These are phyloP conservation scores for Chiloscyllium punctatum DNA, from an alignment of 2,797 vertebrate species.

Conservation along the genomic window DNA sequence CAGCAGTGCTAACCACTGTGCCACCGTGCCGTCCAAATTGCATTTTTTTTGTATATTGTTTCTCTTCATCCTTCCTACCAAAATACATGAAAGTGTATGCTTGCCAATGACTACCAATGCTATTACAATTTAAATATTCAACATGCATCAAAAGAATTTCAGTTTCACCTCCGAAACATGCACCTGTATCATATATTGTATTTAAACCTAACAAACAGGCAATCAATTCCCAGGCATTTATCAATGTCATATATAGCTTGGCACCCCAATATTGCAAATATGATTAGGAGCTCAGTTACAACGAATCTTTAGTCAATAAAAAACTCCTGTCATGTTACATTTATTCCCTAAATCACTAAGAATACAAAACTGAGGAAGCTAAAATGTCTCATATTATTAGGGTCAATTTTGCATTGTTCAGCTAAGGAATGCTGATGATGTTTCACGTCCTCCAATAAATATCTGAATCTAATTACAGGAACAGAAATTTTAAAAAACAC, in stretches of 20 bases:
- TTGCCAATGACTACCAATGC: not conserved
- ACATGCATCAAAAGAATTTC: not conserved
- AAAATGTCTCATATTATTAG: not conserved
- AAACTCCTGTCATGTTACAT: not conserved
- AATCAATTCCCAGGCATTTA: not conserved
- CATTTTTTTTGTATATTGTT: no score
- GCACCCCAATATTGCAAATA: not conserved
- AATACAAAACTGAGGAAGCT: not conserved
- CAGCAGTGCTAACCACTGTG: no score
- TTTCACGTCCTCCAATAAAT: not conserved
- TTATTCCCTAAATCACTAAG: not conserved
- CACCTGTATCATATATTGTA: not conserved
- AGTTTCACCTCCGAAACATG: not conserved
- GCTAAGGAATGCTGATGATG: not conserved
- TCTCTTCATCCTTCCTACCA: no score
- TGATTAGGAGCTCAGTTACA: not conserved
- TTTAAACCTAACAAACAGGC: not conserved
- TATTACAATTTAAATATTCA: not conserved
- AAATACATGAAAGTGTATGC: not conserved
- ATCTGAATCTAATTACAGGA: not conserved
- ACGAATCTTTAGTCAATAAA: not conserved
- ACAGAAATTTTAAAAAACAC: not conserved
- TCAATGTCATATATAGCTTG: not conserved
- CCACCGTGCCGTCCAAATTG: no score
- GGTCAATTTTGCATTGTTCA: not conserved